Evolutionary conservation across 2,888 invertebrate species (phyloP), one percentile per base, ranked within the genome.

Genomic region (Ormyrus thymus): DNA sequence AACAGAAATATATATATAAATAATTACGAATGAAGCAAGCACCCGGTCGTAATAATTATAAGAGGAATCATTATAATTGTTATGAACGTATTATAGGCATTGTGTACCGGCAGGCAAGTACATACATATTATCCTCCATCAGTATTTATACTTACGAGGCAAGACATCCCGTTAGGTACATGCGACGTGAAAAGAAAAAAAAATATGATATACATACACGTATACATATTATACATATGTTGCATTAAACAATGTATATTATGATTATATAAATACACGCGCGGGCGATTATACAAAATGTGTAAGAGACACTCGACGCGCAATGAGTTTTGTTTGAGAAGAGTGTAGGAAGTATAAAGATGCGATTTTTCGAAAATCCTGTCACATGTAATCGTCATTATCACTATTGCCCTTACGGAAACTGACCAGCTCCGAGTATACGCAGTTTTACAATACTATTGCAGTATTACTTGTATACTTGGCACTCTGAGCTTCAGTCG

Each of bases 101-200:
- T 80, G 81, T 81, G 81, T 82, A 82, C 79, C 80, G 77, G 79
- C 81, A 84, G 82, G 83, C 83, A 85, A 85, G 83, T 84, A 84
- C 85, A 87, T 87, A 55, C 43, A 65, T 50, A 71, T 80, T 68
- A 75, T 81, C 70, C 84, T 86, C 79, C 72, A 88, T 87, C 88
- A 88, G 87, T 89, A 89, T 89, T 89, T 87, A 86, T 84, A 83
- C 83, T 55, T 79, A 78, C 75, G 58, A 76, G 65, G 70, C 68
- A 62, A 82, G 79, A 65, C 78, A 79, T 76, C 77, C 79, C 78
- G 66, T 80, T 74, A 76, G 62, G 74, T 83, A 81, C 75, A 76
- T 43, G 48, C 8, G 59, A 58, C 46, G 15, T 45, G 48, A 66
- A 76, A 72, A 78, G 29, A 65, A 68, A 64, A 51, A 53, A 10